Percentiles rank a stretch among this genome's conserved stretches.
These are phyloP conservation scores for Burhinus bistriatus DNA, from an alignment of 2,113 vertebrate species.

Conservation along the genomic window DNA sequence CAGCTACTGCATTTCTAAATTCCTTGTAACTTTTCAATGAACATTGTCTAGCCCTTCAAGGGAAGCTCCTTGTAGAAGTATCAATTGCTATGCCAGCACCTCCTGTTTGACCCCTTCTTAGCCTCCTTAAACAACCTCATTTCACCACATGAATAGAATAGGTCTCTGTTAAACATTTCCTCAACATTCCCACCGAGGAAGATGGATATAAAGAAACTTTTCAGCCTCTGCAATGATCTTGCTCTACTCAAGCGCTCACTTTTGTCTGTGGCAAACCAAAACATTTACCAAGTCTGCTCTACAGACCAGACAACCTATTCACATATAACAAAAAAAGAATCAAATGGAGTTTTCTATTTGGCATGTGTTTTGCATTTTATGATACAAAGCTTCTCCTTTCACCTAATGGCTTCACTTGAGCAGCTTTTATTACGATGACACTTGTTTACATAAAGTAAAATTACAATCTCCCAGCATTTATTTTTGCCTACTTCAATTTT, in stretches of 20 bases:
- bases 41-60: background rate
- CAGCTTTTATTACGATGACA: background rate
- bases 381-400: background rate
- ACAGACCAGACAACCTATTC: slow-evolving; percentile 7
- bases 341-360: background rate
- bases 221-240: background rate
- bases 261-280: slow-evolving; percentile 12
- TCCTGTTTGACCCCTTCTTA: background rate
- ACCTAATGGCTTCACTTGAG: background rate
- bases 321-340: background rate
- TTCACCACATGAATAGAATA: background rate
- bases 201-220: slow-evolving; percentile 20
- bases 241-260: background rate
- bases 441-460: background rate
- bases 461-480: background rate
- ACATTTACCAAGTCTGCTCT: background rate
- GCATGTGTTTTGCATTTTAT: background rate
- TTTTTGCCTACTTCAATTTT: background rate
- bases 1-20: background rate
- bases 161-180: background rate
- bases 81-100: background rate
- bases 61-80: background rate
- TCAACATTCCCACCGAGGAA: background rate
- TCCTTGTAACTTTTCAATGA: background rate
- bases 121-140: background rate